Base-by-base conservation (phyloP, 2,888 invertebrate species). In the Resseliella maxima region DNA sequence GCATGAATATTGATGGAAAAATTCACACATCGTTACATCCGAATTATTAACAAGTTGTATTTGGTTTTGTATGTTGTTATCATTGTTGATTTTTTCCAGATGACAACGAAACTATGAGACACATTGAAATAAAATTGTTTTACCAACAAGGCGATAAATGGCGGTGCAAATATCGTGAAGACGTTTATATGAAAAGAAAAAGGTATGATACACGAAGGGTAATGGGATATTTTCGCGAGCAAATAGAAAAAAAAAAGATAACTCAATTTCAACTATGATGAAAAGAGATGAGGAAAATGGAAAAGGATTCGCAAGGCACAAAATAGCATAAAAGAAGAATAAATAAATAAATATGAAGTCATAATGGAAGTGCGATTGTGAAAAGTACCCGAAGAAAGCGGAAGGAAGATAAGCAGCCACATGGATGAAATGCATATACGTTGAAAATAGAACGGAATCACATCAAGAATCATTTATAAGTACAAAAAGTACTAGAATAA, bases 1-100 rank as follows among this genome's bases (percentile, higher is more conserved):
- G 72, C 72, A 72, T 72, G 72, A 31, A 31, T 35, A 72, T 15
- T 31, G 72, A 72, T 72, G 72, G 31, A 72, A 31, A 27, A 2
- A 72, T 72, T 72, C 72, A 72, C 72, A 72, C 72, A 72, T 72
- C 72, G 72, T 72, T 72, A 31, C 72, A 72, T 72, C 31, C 31
- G 72, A 72, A 72, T 31, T 72, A 72, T 72, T 27, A 72, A 31
- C 35, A 35, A 31, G 35, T 72, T 72, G 72, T 72, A 72, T 72
- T 31, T 35, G 31, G 1, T 59, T 72, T 27, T 72, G 15, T 72
- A 35, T 18, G 1, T 35, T 72, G 31, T 72, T 15, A 72, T 72
- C 31, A 72, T 72, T 72, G n/a, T n/a, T n/a, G n/a, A n/a, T n/a
- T n/a, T n/a, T n/a, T 18, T 15, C 0, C 31, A 6, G 72, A 72